Evolutionary conservation across 2,797 vertebrate species (phyloP).

Genomic region (Anniella stebbinsi): DNA sequence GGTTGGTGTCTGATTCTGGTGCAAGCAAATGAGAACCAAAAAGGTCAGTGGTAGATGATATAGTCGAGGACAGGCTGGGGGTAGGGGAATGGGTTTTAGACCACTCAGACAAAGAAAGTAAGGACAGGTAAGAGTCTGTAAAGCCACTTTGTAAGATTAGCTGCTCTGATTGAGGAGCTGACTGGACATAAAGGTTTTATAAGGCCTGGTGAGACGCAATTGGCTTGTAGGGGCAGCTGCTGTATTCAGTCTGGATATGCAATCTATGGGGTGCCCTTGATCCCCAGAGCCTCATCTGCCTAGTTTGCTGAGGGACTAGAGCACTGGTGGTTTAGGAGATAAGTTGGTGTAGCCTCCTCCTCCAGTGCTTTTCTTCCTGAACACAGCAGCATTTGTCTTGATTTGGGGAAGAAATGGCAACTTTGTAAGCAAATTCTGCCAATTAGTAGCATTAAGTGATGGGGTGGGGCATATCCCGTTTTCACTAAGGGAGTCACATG

Average conservation of each 20-base stretch:
- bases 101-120: neutral
- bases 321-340: too few relatives aligned
- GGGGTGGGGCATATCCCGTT: too few relatives aligned
- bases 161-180: neutral
- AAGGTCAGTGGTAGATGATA: neutral
- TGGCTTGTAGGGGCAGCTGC: too few relatives aligned
- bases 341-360: too few relatives aligned
- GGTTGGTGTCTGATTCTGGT: neutral
- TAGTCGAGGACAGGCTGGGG: too few relatives aligned
- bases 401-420: too few relatives aligned
- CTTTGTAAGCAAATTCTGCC: too few relatives aligned
- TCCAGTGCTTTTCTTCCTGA: too few relatives aligned
- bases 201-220: neutral
- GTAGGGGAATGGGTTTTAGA: too few relatives aligned
- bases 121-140: neutral
- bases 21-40: neutral
- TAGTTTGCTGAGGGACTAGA: neutral
- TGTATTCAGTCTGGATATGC: neutral
- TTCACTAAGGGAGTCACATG: too few relatives aligned
- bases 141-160: neutral
- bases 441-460: too few relatives aligned
- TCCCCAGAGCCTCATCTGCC: neutral
- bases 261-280: neutral
- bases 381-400: too few relatives aligned
- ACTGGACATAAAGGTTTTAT: neutral